A percentile compares a stretch with the other conserved stretches of the same genome.
Evolutionary conservation across 2,888 invertebrate genomes (phyloP).

Genomic region (Drymonia ruficornis): DNA sequence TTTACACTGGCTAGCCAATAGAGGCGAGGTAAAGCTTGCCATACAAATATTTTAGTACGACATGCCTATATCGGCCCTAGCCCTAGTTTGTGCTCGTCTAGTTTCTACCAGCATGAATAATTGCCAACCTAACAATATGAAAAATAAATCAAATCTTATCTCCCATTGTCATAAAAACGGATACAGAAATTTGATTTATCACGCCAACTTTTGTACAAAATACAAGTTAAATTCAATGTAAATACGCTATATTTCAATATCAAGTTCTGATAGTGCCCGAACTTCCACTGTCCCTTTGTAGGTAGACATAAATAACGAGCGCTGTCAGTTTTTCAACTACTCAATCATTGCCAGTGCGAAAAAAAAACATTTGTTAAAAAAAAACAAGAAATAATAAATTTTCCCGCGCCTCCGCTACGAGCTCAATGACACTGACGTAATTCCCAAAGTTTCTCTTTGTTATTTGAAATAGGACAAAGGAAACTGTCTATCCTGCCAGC

Average conservation of each 20-base stretch:
- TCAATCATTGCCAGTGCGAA: conserved; percentile 4
- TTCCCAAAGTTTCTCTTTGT: conserved; percentile 5
- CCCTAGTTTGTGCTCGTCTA: no score
- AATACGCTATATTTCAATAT: background rate
- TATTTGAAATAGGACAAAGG: conserved; percentile 5
- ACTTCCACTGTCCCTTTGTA: background rate
- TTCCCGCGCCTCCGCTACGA: conserved; percentile 2
- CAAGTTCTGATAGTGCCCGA: background rate
- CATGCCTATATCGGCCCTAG: no score
- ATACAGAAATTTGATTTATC: background rate
- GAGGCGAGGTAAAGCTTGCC: no score
- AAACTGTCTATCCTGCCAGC: background rate
- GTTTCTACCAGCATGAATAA: background rate
- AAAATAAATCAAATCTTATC: conserved; percentile 1
- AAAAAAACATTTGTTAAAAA: background rate
- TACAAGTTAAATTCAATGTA: background rate
- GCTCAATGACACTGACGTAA: conserved; percentile 2
- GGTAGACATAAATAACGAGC: background rate
- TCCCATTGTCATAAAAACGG: background rate
- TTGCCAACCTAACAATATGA: background rate
- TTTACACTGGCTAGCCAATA: no score
- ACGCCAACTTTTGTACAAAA: background rate
- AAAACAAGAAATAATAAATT: background rate
- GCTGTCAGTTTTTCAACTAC: background rate
- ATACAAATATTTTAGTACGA: no score